Percentiles rank a stretch among this genome's conserved stretches.
These are phyloP conservation scores for Micrasema longulum DNA, from an alignment of 1,140 invertebrate genomes.

Conservation along the genomic window DNA sequence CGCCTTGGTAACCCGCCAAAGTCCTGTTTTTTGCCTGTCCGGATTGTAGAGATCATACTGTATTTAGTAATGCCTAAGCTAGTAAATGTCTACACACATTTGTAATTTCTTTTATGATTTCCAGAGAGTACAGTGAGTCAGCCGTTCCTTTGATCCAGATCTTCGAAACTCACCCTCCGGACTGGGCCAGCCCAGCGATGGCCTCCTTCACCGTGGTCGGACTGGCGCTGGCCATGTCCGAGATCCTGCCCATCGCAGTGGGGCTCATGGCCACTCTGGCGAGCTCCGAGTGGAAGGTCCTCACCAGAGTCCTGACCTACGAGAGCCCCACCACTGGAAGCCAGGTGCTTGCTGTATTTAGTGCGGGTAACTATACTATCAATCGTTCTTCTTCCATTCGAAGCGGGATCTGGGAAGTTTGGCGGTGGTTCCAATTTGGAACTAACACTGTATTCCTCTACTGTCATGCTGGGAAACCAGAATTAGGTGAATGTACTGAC, in stretches of 20 bases:
- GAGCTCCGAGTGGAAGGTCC: conserved; percentile 73
- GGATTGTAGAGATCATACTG: not conserved
- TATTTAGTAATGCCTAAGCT: too few relatives aligned
- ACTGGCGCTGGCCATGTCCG: conserved; percentile 71
- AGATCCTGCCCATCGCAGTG: conserved; percentile 72
- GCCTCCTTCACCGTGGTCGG: conserved; percentile 72
- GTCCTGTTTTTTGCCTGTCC: too few relatives aligned
- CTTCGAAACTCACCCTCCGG: conserved; percentile 71
- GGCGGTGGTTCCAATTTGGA: too few relatives aligned
- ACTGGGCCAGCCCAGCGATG: conserved; percentile 72
- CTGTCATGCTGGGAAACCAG: too few relatives aligned
- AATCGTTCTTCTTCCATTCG: too few relatives aligned
- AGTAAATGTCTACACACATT: too few relatives aligned
- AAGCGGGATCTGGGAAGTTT: too few relatives aligned
- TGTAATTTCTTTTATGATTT: too few relatives aligned
- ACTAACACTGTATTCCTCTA: too few relatives aligned
- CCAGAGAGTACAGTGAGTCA: conserved; percentile 59
- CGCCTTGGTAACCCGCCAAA: too few relatives aligned
- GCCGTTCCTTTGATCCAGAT: conserved; percentile 72
- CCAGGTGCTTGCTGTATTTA: conserved; percentile 75
- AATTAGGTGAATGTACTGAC: too few relatives aligned
- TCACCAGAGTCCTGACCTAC: conserved; percentile 73
- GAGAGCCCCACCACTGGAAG: conserved; percentile 74
- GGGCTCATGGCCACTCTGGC: conserved; percentile 70
- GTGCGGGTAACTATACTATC: conserved; percentile 69